A percentile compares a stretch with the other conserved stretches of the same genome.
Conservation (phyloP, 2,113 vertebrate genomes). For the Muscicapa adusta region DNA sequence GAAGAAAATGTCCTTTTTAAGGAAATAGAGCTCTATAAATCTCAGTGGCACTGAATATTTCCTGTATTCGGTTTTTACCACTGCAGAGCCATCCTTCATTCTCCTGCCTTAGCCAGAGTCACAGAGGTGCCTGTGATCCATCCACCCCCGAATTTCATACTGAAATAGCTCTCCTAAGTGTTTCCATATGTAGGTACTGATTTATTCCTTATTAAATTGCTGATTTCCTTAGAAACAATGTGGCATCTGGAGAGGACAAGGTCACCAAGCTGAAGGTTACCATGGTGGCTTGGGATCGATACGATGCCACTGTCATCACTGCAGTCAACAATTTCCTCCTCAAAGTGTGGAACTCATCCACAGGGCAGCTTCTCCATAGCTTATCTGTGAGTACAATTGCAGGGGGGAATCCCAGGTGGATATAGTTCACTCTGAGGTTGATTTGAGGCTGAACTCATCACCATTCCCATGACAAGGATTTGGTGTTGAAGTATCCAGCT, state of each 20-base stretch:
- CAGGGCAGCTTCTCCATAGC: conserved; percentile 90
- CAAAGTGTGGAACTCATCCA: conserved; percentile 91
- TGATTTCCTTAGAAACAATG: conserved; percentile 72
- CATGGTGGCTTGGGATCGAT: conserved; percentile 97
- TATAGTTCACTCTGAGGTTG: neutral
- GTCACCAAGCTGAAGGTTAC: conserved; percentile 92
- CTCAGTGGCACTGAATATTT: neutral
- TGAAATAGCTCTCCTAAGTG: neutral
- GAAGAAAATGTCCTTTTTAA: neutral
- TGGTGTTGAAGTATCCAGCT: neutral
- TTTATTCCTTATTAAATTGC: neutral
- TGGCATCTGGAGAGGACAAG: conserved; percentile 85
- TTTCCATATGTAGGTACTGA: neutral
- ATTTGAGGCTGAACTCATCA: neutral
- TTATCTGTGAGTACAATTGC: conserved; percentile 82
- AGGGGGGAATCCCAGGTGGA: neutral
- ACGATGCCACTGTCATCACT: conserved; percentile 87
- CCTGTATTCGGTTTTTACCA: neutral
- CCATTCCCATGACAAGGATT: neutral
- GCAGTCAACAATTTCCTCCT: conserved; percentile 95
- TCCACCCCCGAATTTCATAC: neutral
- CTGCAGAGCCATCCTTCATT: neutral
- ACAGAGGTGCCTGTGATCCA: neutral
- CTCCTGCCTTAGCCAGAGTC: neutral
- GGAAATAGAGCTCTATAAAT: neutral